Conservation (phyloP, 2,888 invertebrate species). For the Xanthorhoe spadicearia region DNA sequence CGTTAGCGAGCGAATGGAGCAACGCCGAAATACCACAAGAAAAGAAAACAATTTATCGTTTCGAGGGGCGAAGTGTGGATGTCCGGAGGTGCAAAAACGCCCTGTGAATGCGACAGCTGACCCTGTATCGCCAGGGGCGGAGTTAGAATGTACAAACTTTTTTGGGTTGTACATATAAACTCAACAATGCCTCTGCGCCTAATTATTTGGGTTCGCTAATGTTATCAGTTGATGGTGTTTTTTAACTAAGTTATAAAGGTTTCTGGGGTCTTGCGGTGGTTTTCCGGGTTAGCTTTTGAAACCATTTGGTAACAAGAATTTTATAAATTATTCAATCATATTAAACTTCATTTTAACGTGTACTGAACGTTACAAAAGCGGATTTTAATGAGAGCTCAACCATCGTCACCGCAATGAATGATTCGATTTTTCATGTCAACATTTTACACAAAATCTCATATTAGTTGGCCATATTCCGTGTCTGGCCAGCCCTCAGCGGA, state of each 20-base stretch:
- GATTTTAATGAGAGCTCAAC: slow-evolving; percentile 13
- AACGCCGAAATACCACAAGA: slow-evolving; percentile 59
- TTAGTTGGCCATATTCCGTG: slow-evolving; percentile 57
- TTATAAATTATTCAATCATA: background rate
- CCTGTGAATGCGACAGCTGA: slow-evolving; percentile 80
- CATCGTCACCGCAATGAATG: slow-evolving; percentile 32
- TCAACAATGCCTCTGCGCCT: background rate
- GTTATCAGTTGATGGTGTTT: slow-evolving; percentile 10
- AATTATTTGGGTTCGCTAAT: slow-evolving; percentile 8
- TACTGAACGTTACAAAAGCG: background rate
- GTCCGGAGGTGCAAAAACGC: slow-evolving; percentile 71
- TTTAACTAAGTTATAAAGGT: background rate
- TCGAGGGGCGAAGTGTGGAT: slow-evolving; percentile 51
- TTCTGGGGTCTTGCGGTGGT: background rate
- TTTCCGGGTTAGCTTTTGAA: background rate
- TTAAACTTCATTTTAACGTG: slow-evolving; percentile 2
- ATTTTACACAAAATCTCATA: slow-evolving; percentile 54
- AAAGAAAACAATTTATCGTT: slow-evolving; percentile 79
- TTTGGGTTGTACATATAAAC: slow-evolving; percentile 5
- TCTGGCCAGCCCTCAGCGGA: slow-evolving; percentile 63
- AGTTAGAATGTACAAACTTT: slow-evolving; percentile 42
- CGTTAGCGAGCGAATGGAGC: slow-evolving; percentile 52
- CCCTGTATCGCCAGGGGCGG: slow-evolving; percentile 60
- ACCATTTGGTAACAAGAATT: background rate
- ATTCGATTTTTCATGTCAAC: slow-evolving; percentile 50